Evolutionary conservation across 2,797 vertebrate genomes (phyloP), one percentile per base, ranked within the genome.

Genomic region (Cottoperca gobio): DNA sequence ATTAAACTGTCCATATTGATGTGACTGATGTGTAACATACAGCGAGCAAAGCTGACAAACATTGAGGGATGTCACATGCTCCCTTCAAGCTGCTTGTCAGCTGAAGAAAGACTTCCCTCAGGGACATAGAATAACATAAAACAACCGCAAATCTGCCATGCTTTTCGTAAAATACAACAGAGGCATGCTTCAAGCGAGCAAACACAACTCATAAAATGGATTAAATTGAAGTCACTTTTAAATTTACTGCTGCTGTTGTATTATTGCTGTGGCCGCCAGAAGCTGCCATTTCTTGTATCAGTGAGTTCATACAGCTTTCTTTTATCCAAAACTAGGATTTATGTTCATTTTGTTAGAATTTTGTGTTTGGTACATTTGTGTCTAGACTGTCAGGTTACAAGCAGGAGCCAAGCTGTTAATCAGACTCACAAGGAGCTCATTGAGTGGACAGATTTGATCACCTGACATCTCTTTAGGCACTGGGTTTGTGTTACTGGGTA

Each of bases 31-130:
- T 79, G 70, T 19, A 79, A 78, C 74, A 75, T 60, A 69, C 73
- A 85, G 75, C 61, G 63, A 85, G 75, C 61, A 49, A 78, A 76
- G 75, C 70, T 81, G 81, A 88, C 85, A 88, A 86, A 82, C 69
- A 78, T 35, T 49, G 62, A 84, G 73, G 81, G 70, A 78, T 66
- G 77, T 81, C 79, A 65, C 84, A 65, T 70, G 57, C 72, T 76
- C 81, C 80, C 79, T 78, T 86, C 71, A 75, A 90, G 77, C 78
- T 81, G 72, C 73, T 76, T 89, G 87, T 90, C 84, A 79, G 40
- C 66, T 53, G 49, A 85, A 85, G 69, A 89, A 88, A 92, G 81
- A 31, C 61, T 79, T 53, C 87, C 91, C 82, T 86, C 63, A 0
- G 82, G 88, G 80, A 89, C 52, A n/a, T 6, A 70, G 53, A 82